These are phyloP conservation scores for Pseudobourletiella spinata DNA, from an alignment of 1,140 invertebrate species.

Conservation along the genomic window DNA sequence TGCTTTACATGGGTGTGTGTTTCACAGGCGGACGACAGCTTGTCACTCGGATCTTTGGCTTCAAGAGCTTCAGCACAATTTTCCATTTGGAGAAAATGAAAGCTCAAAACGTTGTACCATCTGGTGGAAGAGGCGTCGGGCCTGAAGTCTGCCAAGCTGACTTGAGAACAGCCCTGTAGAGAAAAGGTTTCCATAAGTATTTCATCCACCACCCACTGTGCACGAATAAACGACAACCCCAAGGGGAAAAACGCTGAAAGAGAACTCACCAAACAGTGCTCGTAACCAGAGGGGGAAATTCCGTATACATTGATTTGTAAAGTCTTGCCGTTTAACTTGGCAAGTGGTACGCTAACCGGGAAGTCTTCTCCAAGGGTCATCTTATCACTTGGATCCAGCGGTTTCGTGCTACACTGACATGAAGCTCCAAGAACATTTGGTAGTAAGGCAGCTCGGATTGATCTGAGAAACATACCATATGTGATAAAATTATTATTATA, in stretches of 20 bases:
- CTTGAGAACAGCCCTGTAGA: constrained; percentile 81
- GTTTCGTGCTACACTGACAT: constrained; percentile 61
- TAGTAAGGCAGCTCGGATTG: constrained; percentile 66
- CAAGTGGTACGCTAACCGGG: constrained; percentile 59
- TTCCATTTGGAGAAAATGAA: constrained; percentile 65
- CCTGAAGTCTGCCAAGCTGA: constrained; percentile 89
- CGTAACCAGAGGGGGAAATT: constrained; percentile 50
- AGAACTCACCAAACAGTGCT: constrained; percentile 69
- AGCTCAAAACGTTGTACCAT: constrained; percentile 92
- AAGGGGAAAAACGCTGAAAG: neutral
- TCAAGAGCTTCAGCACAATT: constrained; percentile 4
- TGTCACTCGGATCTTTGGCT: constrained; percentile 1
- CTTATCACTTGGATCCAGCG: constrained; percentile 60
- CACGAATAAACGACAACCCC: too few species aligned
- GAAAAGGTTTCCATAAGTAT: neutral
- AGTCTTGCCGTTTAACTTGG: constrained; percentile 72
- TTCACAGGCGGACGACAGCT: constrained; percentile 20
- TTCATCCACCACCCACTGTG: neutral
- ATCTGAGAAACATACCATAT: constrained; percentile 54
- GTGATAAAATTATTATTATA: too few species aligned
- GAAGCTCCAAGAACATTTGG: constrained; percentile 50
- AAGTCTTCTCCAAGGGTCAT: constrained; percentile 74
- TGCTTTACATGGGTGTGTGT: constrained; percentile 42
- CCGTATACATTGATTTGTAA: constrained; percentile 79
- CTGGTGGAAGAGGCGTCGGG: constrained; percentile 66